Percentiles rank a stretch among this genome's conserved stretches.
phyloP scores from a whole-genome alignment of 2,888 invertebrate genomes.

The Lasioglossum figueresi region DNA sequence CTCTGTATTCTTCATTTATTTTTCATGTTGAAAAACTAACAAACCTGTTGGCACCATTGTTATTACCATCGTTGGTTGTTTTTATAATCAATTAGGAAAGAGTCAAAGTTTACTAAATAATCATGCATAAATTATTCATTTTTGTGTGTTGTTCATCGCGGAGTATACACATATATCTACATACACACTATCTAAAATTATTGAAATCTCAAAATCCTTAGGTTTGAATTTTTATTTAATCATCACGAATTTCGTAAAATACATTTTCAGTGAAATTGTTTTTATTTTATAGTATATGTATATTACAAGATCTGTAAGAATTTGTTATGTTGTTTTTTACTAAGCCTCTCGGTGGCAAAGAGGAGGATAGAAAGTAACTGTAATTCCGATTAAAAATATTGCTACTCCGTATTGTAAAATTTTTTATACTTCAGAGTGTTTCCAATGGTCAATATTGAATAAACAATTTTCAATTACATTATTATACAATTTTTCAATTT shows the following conservation, averaged over 20 bases:
- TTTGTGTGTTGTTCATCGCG: background rate
- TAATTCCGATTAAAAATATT: background rate
- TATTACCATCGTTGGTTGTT: background rate
- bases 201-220: background rate
- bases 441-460: background rate
- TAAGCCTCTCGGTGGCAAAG: background rate
- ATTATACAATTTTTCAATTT: background rate
- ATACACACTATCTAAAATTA: background rate
- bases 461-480: background rate
- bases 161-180: background rate
- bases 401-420: background rate
- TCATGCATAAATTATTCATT: background rate
- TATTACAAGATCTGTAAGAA: background rate
- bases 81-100: background rate
- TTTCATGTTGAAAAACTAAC: background rate
- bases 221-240: conserved; percentile 4
- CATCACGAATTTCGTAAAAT: background rate
- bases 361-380: background rate
- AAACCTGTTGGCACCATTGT: background rate
- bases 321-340: background rate
- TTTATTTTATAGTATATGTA: background rate
- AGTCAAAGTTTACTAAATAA: background rate
- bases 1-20: background rate
- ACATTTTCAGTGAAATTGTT: background rate
- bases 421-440: conserved; percentile 4